Conservation (phyloP, 2,797 vertebrate genomes). For the Crocodylus rhombifer region DNA sequence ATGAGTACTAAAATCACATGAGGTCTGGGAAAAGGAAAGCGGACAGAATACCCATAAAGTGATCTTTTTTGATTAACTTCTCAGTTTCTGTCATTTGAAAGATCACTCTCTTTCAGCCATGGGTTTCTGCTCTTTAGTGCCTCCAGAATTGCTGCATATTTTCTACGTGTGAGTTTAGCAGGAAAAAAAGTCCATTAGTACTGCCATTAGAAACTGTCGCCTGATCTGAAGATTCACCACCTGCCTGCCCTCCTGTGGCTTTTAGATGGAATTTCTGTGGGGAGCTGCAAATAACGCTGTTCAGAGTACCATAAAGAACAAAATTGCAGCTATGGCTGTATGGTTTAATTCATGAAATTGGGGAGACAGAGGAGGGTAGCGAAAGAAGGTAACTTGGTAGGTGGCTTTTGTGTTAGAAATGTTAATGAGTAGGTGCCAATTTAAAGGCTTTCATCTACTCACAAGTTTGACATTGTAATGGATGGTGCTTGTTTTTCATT, state of each 20-base stretch:
- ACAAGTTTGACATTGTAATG: neutral
- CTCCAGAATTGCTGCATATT: neutral
- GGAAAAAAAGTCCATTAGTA: neutral
- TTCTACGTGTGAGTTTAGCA: neutral
- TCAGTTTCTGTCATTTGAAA: neutral
- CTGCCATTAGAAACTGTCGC: constrained; percentile 21
- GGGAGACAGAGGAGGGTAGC: neutral
- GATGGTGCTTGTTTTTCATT: neutral
- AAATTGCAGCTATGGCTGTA: constrained; percentile 28
- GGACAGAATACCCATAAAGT: neutral
- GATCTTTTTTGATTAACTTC: neutral
- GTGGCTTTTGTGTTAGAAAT: constrained; percentile 62
- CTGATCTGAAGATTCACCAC: constrained; percentile 26
- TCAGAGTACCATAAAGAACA: neutral
- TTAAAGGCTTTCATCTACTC: neutral
- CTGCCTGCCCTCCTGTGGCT: constrained; percentile 49
- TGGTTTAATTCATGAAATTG: neutral
- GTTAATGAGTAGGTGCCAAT: constrained; percentile 39
- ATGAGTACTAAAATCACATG: neutral
- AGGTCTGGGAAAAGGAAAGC: neutral
- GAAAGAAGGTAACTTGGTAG: constrained; percentile 52
- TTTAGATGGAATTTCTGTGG: constrained; percentile 13
- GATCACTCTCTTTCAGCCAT: neutral
- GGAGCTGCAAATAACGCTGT: constrained; percentile 29
- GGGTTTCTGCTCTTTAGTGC: neutral